phyloP scores from a whole-genome alignment of 1,140 invertebrate genomes.

The Camponotus floridanus region DNA sequence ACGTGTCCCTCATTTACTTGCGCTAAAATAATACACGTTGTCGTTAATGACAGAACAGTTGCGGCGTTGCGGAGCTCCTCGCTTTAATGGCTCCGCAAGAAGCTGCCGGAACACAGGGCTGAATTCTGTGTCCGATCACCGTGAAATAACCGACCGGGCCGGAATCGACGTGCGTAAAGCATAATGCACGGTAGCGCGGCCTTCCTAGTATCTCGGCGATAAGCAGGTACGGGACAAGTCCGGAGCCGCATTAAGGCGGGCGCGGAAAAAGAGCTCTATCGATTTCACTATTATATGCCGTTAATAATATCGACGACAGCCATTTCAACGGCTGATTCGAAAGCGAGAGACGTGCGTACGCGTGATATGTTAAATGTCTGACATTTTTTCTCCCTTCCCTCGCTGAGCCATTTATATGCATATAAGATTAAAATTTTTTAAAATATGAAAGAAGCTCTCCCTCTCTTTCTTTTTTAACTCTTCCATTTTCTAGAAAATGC shows the following conservation, averaged over 20 bases:
- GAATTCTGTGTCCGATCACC: conserved; percentile 62
- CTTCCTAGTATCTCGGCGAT: conserved; percentile 55
- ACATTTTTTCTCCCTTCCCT: background rate
- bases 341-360: conserved; percentile 57
- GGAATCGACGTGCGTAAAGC: conserved; percentile 51
- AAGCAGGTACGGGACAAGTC: conserved; percentile 54
- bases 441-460: too few species aligned
- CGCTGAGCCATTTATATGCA: background rate
- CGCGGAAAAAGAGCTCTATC: conserved; percentile 62
- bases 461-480: background rate
- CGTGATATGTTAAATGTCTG: conserved; percentile 28
- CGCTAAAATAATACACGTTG: conserved; percentile 51
- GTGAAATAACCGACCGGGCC: conserved; percentile 67
- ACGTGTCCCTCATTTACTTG: conserved; percentile 47
- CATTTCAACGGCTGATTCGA: conserved; percentile 58
- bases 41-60: conserved; percentile 46
- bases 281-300: conserved; percentile 68
- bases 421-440: too few species aligned
- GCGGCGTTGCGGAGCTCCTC: conserved; percentile 29
- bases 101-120: conserved; percentile 34
- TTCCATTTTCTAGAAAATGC: background rate
- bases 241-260: conserved; percentile 39
- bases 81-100: conserved; percentile 59
- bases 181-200: conserved; percentile 44
- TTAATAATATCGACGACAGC: conserved; percentile 51